Base-by-base conservation (phyloP, 2,888 invertebrate genomes). In the Steinernema carpocapsae region DNA sequence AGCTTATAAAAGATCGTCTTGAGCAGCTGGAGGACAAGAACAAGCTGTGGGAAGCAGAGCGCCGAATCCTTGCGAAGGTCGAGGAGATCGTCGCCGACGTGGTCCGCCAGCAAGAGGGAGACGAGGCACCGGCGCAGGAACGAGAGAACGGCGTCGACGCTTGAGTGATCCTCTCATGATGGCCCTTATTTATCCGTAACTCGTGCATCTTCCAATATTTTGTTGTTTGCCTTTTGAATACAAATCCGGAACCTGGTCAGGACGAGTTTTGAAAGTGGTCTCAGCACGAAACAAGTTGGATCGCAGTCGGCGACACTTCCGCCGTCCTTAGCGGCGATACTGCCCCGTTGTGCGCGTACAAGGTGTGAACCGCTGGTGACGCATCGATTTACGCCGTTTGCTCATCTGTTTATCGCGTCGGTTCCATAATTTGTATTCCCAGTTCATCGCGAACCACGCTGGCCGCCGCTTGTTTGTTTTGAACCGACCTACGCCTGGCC, bases 61-160 rank as follows among this genome's bases (percentile, higher is more conserved):
- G 64, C 17, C 29, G 64, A 19, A 64, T 64, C 37, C 64, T 64
- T 7, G 32, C 32, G 1, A 64, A 64, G 32, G 64, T 64, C 17
- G 64, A 64, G 64, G 64, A 64, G 64, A 64, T 64, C 64, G 64
- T 64, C 12, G 64, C 64, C 37, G 64, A 64, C 64, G 64, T 64
- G 3, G 29, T 64, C 32, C 32, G 29, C 17, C 64, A 64, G 64
- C 32, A 64, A 48, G 48, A 48, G 19, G n/a, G 19, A 14, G 6
- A 48, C n/a, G 48, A 7, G 37, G 37, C 37, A 37, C 37, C 10
- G 10, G 3, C 37, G 10, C 4, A 37, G 37, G 37, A 37, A 10
- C 37, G 10, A 10, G 37, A 37, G 10, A 37, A 37, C 37, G 37
- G 37, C 37, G 4, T 37, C 10, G 37, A 37, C 3, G 37, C 37